phyloP scores from a whole-genome alignment of 2,113 vertebrate species.

The Corydoras sp. region DNA sequence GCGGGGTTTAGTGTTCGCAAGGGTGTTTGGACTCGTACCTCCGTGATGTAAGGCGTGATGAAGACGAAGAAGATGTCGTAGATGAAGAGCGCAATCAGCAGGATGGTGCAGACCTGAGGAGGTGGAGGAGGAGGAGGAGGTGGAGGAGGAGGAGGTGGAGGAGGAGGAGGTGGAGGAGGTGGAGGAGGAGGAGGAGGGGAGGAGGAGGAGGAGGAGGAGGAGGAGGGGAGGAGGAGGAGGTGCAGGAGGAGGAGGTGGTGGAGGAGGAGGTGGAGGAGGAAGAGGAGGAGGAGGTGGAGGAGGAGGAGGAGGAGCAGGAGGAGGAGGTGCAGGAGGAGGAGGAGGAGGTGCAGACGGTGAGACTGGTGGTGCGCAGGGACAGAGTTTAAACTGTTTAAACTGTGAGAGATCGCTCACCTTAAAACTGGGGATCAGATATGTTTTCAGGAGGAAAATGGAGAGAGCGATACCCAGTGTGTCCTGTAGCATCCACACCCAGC shows the following conservation, averaged over 20 bases:
- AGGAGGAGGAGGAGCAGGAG: too few species aligned
- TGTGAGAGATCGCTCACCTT: constrained; percentile 67
- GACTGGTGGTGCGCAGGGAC: too few species aligned
- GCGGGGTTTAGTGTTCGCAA: not conserved
- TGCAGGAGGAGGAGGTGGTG: constrained; percentile 39
- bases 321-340: too few species aligned
- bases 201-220: too few species aligned
- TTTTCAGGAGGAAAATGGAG: constrained; percentile 93
- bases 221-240: constrained; percentile 11
- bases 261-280: constrained; percentile 36
- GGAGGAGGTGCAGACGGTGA: too few species aligned
- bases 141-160: too few species aligned
- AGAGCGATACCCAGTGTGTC: constrained; percentile 88
- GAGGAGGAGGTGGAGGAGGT: too few species aligned
- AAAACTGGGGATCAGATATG: constrained; percentile 87
- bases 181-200: too few species aligned
- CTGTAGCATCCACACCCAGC: constrained; percentile 96
- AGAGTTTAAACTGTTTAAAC: too few species aligned
- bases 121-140: constrained; percentile 31
- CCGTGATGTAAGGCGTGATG: constrained; percentile 86
- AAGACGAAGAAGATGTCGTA: constrained; percentile 97
- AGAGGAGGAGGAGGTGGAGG: constrained; percentile 40
- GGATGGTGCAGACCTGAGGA: constrained; percentile 84
- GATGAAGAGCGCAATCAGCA: constrained; percentile 83
- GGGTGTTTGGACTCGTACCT: constrained; percentile 60